Evolutionary conservation across 2,888 invertebrate genomes (phyloP).

Genomic region (Philereme vetulata): DNA sequence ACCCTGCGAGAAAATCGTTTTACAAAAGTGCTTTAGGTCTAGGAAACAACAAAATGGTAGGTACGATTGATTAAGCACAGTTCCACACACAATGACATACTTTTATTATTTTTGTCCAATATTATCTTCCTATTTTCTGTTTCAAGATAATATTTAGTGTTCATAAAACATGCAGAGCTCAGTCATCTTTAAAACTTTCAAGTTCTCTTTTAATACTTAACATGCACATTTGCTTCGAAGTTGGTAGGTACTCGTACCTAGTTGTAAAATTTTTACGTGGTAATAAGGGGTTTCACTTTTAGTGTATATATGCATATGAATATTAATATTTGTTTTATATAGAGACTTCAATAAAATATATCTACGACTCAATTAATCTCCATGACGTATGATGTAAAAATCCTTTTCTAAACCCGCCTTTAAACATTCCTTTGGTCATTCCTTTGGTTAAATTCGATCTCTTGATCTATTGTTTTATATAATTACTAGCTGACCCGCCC

Average conservation of each 20-base stretch:
- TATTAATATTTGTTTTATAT: background rate
- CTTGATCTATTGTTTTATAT: too few species aligned
- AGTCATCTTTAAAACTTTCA: conserved; percentile 23
- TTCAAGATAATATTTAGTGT: conserved; percentile 21
- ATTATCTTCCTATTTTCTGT: conserved; percentile 11
- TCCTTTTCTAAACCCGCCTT: too few species aligned
- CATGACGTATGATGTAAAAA: too few species aligned
- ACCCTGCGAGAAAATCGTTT: too few species aligned
- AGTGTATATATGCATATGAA: too few species aligned
- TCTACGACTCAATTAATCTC: background rate
- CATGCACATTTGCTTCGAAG: conserved; percentile 9
- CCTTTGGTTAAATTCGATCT: too few species aligned
- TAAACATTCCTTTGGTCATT: too few species aligned
- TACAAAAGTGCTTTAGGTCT: too few species aligned
- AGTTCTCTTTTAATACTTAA: conserved; percentile 22
- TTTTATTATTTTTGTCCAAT: background rate
- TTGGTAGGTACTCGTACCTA: conserved; percentile 16
- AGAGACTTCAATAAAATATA: background rate
- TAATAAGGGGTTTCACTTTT: conserved; percentile 6
- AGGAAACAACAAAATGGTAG: too few species aligned
- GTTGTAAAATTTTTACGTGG: conserved; percentile 10
- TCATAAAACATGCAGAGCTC: conserved; percentile 32
- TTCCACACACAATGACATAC: background rate
- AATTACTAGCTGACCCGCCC: too few species aligned
- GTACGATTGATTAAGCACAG: too few species aligned